Evolutionary conservation across 1,140 invertebrate species (phyloP).

Genomic region (Drosophila trapezifrons): DNA sequence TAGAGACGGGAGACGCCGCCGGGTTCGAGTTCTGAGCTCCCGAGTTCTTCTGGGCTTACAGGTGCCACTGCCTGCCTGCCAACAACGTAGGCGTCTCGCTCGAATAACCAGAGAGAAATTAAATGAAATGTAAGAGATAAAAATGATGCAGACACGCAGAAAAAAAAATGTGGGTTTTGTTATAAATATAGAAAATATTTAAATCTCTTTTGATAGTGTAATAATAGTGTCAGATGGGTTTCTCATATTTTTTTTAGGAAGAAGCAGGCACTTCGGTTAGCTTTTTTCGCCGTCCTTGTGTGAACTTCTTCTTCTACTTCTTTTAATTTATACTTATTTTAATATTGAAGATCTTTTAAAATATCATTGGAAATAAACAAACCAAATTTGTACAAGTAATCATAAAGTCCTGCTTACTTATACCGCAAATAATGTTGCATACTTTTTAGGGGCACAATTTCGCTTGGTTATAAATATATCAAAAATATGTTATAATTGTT

Average conservation of each 20-base stretch:
- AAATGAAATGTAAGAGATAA: slow-evolving; percentile 10
- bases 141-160: background rate
- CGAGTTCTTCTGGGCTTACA: slow-evolving; percentile 43
- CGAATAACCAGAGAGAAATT: slow-evolving; percentile 19
- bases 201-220: too few relatives aligned
- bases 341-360: too few relatives aligned
- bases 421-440: background rate
- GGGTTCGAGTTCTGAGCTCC: slow-evolving; percentile 2
- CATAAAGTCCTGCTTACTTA: too few relatives aligned
- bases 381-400: background rate
- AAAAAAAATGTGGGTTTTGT: too few relatives aligned
- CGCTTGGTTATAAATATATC: background rate
- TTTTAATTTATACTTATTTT: too few relatives aligned
- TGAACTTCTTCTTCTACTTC: too few relatives aligned
- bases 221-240: too few relatives aligned
- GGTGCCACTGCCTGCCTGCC: slow-evolving; percentile 38
- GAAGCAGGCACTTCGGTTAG: too few relatives aligned
- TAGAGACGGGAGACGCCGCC: background rate
- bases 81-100: slow-evolving; percentile 33
- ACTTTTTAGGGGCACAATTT: background rate
- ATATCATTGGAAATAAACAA: background rate
- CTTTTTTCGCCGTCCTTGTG: too few relatives aligned
- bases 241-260: too few relatives aligned
- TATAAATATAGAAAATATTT: too few relatives aligned
- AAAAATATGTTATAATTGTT: background rate